A percentile compares a stretch with the other conserved stretches of the same genome.
Conservation (phyloP, 35 echinoderm and acorn worm species). For the Lytechinus pictus region DNA sequence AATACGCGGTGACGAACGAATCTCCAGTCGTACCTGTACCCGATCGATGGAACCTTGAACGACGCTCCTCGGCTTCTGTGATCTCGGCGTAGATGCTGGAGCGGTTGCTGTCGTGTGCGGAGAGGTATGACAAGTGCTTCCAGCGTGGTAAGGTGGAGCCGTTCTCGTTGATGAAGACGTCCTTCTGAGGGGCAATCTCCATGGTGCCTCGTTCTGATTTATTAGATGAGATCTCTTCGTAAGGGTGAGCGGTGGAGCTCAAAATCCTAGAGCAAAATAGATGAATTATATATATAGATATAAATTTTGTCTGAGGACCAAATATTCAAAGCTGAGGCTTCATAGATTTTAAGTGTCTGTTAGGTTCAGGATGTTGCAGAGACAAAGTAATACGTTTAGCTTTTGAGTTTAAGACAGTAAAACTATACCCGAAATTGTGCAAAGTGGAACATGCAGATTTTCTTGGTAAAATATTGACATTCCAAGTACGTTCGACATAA, state of each 20-base stretch:
- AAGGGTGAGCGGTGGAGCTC: slow-evolving; percentile 40
- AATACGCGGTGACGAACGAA: slow-evolving; percentile 54
- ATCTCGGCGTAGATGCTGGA: slow-evolving; percentile 71
- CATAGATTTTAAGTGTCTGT: too few species aligned
- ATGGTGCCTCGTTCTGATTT: slow-evolving; percentile 34
- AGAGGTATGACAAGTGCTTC: slow-evolving; percentile 53
- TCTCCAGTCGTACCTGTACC: slow-evolving; percentile 47
- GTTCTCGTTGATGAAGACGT: slow-evolving; percentile 39
- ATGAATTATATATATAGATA: not conserved
- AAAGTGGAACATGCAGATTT: too few species aligned
- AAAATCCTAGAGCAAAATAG: not conserved
- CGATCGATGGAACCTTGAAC: slow-evolving; percentile 42
- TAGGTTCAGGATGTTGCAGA: too few species aligned
- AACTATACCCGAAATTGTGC: too few species aligned
- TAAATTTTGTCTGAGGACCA: too few species aligned
- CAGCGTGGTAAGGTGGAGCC: slow-evolving; percentile 34
- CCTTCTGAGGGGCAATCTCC: not conserved
- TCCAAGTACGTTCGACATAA: too few species aligned
- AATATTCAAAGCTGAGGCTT: too few species aligned
- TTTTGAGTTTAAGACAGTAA: too few species aligned
- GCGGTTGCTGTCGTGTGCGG: slow-evolving; percentile 51
- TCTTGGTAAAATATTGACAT: too few species aligned
- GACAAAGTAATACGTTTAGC: too few species aligned
- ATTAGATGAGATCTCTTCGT: slow-evolving; percentile 46
- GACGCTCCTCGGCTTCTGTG: slow-evolving; percentile 51